Evolutionary conservation across 2,888 invertebrate genomes (phyloP), one percentile per base, ranked within the genome.

Genomic region (Hoplodrina ambigua): DNA sequence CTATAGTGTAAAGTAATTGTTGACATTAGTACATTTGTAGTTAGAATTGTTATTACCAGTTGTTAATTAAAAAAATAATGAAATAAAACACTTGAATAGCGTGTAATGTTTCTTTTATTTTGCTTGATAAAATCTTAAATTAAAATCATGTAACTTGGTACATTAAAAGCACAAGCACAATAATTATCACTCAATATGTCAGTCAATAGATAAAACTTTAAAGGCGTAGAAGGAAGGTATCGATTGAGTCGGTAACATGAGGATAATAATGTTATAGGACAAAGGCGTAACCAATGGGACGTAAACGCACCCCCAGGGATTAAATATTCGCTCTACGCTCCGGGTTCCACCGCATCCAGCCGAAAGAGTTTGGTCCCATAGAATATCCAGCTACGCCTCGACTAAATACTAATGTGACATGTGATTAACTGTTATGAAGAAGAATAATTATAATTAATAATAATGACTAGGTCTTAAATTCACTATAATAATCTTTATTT

Each of bases 151-250:
- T 92, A 90, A 93, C 92, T 94, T 93, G 93, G 89, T 93, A 96
- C 94, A 95, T 92, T 94, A 91, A 93, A 96, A 96, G 96, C 96
- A 94, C 94, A 96, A 96, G 96, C 96, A 93, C 92, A 91, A 91
- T 92, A 85, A 88, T 91, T 94, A 94, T 96, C 94, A 94, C 94
- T 94, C 91, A 89, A 25, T 88, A 91, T 87, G 86, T 95, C 95
- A 96, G 95, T 96, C 95, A 91, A 92, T 93, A 94, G 93, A 93
- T 89, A 90, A 91, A 90, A 90, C 74, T 81, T 88, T 81, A 90
- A 93, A 94, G 92, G 92, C 92, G 88, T 90, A 90, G 89, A 91
- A 92, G 93, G 93, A 93, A 94, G 93, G 91, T 92, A 91, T 91
- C 89, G 86, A 90, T 91, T 83, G 75, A 85, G 87, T 85, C 74